Percentiles rank a stretch among this genome's conserved stretches.
These are phyloP conservation scores for Sardina pilchardus DNA, from an alignment of 2,113 vertebrate species.

Conservation along the genomic window DNA sequence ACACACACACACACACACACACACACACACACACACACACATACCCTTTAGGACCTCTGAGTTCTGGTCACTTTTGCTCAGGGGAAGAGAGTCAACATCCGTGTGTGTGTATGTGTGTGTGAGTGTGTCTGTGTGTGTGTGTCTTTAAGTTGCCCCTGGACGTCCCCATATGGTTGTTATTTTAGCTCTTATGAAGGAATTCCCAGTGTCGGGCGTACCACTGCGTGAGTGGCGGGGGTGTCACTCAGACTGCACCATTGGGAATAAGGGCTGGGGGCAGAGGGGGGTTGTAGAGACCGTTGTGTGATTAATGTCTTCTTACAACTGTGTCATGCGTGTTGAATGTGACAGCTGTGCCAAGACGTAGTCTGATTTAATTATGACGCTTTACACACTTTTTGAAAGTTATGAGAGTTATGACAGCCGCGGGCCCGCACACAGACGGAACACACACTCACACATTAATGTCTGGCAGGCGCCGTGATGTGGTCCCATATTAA, in stretches of 20 bases:
- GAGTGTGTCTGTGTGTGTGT: slow-evolving; percentile 20
- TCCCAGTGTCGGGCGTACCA: slow-evolving; percentile 61
- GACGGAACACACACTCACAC: not conserved
- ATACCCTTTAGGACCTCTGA: too few relatives aligned
- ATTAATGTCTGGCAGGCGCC: not conserved
- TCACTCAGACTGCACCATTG: slow-evolving; percentile 23
- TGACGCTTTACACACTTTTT: slow-evolving; percentile 19
- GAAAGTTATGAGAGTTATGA: not conserved
- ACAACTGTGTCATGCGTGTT: slow-evolving; percentile 6
- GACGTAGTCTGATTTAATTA: slow-evolving; percentile 32
- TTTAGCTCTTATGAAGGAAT: slow-evolving; percentile 78
- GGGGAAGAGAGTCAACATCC: not conserved
- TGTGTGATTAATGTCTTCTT: not conserved
- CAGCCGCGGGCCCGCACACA: not conserved
- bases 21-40: too few relatives aligned
- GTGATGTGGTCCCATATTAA: not conserved
- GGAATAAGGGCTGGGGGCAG: not conserved
- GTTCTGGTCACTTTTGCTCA: not conserved
- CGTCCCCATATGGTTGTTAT: slow-evolving; percentile 80
- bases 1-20: too few relatives aligned
- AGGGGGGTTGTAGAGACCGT: not conserved
- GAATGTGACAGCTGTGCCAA: slow-evolving; percentile 11
- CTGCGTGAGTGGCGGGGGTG: slow-evolving; percentile 32
- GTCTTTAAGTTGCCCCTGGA: slow-evolving; percentile 55
- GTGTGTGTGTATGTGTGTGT: slow-evolving; percentile 31